These are phyloP conservation scores for Cryptoprocta ferox DNA, from an alignment of 2,797 vertebrate genomes.

Conservation along the genomic window DNA sequence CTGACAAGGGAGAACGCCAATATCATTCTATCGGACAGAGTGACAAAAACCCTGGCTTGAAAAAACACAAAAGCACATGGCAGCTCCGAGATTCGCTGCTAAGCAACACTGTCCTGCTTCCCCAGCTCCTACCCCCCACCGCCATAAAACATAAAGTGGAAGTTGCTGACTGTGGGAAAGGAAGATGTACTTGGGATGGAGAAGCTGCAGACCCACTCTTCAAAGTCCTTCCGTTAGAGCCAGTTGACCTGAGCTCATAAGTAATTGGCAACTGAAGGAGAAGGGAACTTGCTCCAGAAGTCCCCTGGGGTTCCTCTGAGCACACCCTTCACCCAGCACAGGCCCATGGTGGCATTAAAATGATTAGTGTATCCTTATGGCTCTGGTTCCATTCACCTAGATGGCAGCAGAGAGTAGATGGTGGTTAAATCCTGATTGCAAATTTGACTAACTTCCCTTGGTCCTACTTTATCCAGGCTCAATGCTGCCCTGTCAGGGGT, in stretches of 20 bases:
- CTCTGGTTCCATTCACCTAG: background rate
- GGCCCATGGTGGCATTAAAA: background rate
- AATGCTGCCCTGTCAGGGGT: background rate
- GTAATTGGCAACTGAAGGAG: background rate
- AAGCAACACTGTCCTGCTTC: constrained; percentile 81
- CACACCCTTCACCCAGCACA: background rate
- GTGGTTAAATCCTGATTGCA: background rate
- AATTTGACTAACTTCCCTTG: background rate
- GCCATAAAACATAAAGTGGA: constrained; percentile 68
- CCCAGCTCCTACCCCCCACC: background rate
- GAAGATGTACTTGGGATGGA: constrained; percentile 77
- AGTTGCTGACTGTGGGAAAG: constrained; percentile 83
- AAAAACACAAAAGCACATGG: constrained; percentile 71
- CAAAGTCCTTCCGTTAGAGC: constrained; percentile 79
- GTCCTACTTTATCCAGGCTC: background rate
- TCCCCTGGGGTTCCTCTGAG: background rate
- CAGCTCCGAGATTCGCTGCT: constrained; percentile 86
- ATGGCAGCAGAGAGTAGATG: background rate
- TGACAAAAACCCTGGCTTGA: constrained; percentile 79
- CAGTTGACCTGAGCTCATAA: background rate
- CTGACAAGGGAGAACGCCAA: constrained; percentile 82
- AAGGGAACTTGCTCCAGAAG: background rate
- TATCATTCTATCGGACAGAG: constrained; percentile 79
- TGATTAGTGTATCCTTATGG: background rate
- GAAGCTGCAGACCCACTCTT: constrained; percentile 80